phyloP scores from a whole-genome alignment of 1,140 invertebrate species.

The Panagrolaimus sp. region DNA sequence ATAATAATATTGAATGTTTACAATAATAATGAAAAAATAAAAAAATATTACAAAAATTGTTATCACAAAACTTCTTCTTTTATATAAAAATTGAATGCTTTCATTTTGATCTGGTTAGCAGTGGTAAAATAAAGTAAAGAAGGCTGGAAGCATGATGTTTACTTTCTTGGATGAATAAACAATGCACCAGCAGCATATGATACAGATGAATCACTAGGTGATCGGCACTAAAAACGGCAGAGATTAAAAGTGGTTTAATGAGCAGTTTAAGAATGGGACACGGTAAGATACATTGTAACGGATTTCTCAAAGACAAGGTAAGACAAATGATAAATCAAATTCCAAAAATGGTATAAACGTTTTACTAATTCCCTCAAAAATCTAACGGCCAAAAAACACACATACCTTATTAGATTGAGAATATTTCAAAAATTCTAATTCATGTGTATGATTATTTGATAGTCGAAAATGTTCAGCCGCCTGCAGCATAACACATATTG shows the following conservation, averaged over 20 bases:
- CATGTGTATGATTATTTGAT: slow-evolving; percentile 49
- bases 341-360: no score
- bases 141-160: background rate
- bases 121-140: no score
- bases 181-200: slow-evolving; percentile 93
- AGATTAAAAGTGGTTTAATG: slow-evolving; percentile 95
- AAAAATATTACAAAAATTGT: background rate
- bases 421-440: slow-evolving; percentile 52
- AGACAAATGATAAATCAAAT: no score
- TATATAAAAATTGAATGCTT: background rate
- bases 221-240: slow-evolving; percentile 80
- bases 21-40: background rate
- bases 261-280: slow-evolving; percentile 58
- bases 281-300: no score
- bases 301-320: no score
- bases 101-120: no score
- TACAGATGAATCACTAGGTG: slow-evolving; percentile 85
- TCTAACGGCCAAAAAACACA: slow-evolving; percentile 68
- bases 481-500: slow-evolving; percentile 87
- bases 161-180: slow-evolving; percentile 67
- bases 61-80: background rate
- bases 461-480: slow-evolving; percentile 56
- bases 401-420: slow-evolving; percentile 54
- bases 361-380: background rate
- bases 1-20: background rate